Evolutionary conservation across 1,140 invertebrate genomes (phyloP).

Genomic region (Vanessa atalanta): DNA sequence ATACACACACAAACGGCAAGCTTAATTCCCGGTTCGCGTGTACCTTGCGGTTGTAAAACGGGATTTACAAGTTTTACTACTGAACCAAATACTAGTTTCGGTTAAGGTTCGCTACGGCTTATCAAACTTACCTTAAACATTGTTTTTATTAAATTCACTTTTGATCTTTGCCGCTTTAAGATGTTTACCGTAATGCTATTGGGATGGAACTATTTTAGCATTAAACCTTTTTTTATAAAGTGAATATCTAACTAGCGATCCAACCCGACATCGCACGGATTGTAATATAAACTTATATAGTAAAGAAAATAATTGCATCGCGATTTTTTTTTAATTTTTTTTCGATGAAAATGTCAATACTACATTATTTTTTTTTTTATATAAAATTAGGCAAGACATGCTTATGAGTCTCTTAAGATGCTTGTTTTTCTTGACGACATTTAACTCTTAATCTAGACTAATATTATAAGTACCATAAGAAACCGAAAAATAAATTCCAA

Average conservation of each 20-base stretch:
- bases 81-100: slow-evolving; percentile 56
- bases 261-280: no score
- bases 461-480: no score
- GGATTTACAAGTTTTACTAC: slow-evolving; percentile 72
- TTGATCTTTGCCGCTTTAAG: slow-evolving; percentile 16
- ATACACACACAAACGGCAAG: slow-evolving; percentile 39
- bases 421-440: no score
- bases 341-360: no score
- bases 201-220: neutral
- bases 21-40: slow-evolving; percentile 62
- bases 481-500: no score
- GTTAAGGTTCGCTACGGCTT: slow-evolving; percentile 56
- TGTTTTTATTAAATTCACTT: slow-evolving; percentile 37
- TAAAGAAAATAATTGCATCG: no score
- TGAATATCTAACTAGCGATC: neutral
- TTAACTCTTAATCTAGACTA: no score
- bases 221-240: neutral
- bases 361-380: no score
- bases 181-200: slow-evolving; percentile 23
- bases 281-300: no score
- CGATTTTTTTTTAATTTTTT: no score
- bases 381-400: no score
- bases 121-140: slow-evolving; percentile 55
- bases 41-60: slow-evolving; percentile 61
- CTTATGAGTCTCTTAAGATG: no score